Evolutionary conservation across 1,140 invertebrate genomes (phyloP).

Genomic region (Nomia melanderi): DNA sequence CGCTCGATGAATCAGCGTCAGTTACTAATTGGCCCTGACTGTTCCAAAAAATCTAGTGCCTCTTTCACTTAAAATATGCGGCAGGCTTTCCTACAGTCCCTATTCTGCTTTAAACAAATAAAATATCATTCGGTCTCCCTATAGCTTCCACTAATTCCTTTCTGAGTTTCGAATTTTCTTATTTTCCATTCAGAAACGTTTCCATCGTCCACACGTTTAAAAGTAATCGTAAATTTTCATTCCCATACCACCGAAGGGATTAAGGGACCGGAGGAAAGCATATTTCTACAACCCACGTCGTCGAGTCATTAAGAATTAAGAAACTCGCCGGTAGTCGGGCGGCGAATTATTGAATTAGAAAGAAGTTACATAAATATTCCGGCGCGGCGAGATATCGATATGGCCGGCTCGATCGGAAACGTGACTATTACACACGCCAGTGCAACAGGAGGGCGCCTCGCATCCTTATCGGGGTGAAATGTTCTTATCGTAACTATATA

Average conservation of each 20-base stretch:
- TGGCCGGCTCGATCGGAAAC: slow-evolving; percentile 4
- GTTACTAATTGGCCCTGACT: too few species aligned
- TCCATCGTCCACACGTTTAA: slow-evolving; percentile 9
- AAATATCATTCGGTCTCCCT: too few species aligned
- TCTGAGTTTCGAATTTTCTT: too few species aligned
- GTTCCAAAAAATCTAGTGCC: too few species aligned
- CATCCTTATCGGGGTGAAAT: slow-evolving; percentile 55
- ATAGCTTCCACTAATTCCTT: too few species aligned
- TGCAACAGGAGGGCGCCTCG: slow-evolving; percentile 30
- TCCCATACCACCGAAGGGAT: background rate
- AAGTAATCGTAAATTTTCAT: background rate
- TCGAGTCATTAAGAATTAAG: background rate
- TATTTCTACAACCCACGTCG: background rate
- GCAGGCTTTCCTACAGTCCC: too few species aligned
- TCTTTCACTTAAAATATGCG: too few species aligned
- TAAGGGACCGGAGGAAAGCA: background rate
- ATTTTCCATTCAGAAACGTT: slow-evolving; percentile 9
- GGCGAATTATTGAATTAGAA: slow-evolving; percentile 36
- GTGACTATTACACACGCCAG: background rate
- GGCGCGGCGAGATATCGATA: slow-evolving; percentile 30
- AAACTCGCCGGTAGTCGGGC: background rate
- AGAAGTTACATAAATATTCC: slow-evolving; percentile 21
- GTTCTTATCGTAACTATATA: slow-evolving; percentile 59
- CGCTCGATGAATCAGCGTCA: too few species aligned
- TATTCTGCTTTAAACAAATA: too few species aligned